These are phyloP conservation scores for Scaptomyza caliginosa DNA, from an alignment of 2,888 invertebrate genomes.

Conservation along the genomic window DNA sequence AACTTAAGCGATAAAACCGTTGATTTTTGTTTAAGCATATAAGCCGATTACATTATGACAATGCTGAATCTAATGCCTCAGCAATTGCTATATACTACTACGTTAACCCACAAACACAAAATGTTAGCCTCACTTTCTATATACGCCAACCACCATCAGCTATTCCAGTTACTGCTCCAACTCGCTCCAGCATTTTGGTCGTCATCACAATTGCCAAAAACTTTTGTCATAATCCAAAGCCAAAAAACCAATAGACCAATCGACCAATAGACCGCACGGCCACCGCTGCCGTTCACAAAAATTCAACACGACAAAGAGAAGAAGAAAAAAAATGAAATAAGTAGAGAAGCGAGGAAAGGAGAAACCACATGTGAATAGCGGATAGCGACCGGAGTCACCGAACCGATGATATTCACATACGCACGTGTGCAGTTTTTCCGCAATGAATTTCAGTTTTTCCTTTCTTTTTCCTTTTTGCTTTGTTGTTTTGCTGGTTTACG, in stretches of 20 bases:
- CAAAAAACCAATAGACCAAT: conserved; percentile 76
- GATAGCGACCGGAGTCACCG: conserved; percentile 24
- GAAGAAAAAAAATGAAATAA: not conserved
- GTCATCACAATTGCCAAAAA: conserved; percentile 50
- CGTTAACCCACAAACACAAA: conserved; percentile 10
- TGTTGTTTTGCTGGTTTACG: conserved; percentile 1
- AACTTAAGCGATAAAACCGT: conserved; percentile 5
- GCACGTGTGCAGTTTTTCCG: conserved; percentile 51
- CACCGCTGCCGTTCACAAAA: conserved; percentile 14
- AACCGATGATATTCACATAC: conserved; percentile 39
- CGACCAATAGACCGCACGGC: conserved; percentile 59
- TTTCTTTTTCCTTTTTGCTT: conserved; percentile 6
- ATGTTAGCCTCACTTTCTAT: conserved; percentile 22
- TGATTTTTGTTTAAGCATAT: conserved; percentile 16
- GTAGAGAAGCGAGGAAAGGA: conserved; percentile 1
- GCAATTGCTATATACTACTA: conserved; percentile 7
- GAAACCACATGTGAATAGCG: conserved; percentile 38
- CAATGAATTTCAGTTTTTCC: conserved; percentile 38
- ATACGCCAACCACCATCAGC: conserved; percentile 19
- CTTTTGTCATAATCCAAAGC: conserved; percentile 73
- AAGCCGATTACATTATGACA: conserved; percentile 50
- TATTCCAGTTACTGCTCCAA: not conserved
- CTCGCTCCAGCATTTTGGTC: conserved; percentile 15
- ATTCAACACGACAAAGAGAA: not conserved
- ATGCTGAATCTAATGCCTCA: conserved; percentile 33